A percentile compares a stretch with the other conserved stretches of the same genome.
These are phyloP conservation scores for Andrena bicolor DNA, from an alignment of 2,888 invertebrate species.

Conservation along the genomic window DNA sequence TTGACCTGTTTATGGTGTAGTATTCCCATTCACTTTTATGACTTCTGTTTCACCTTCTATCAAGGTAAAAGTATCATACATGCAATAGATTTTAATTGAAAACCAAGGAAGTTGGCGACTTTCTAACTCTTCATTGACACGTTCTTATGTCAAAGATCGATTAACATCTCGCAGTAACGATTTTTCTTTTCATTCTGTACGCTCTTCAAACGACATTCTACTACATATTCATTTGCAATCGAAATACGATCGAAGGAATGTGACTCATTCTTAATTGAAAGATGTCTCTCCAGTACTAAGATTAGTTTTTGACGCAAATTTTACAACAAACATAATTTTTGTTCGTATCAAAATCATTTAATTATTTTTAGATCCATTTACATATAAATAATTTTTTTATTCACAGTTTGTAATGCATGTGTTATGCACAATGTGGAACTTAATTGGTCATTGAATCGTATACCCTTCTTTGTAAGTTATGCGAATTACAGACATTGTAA, in stretches of 20 bases:
- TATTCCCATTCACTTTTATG: conserved; percentile 37
- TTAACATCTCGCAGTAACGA: conserved; percentile 23
- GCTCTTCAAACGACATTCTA: neutral
- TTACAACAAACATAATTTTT: no score
- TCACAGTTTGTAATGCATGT: no score
- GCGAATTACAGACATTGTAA: no score
- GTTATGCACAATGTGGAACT: no score
- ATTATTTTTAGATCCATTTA: no score
- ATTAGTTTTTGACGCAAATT: no score
- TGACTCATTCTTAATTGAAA: neutral
- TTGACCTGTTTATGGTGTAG: conserved; percentile 17
- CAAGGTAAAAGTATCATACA: neutral
- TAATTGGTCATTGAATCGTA: no score
- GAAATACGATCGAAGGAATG: no score
- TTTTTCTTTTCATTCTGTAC: conserved; percentile 12
- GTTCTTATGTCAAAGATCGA: conserved; percentile 1
- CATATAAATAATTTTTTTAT: no score
- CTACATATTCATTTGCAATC: neutral
- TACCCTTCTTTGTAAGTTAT: no score
- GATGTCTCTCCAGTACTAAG: neutral
- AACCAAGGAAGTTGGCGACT: conserved; percentile 9
- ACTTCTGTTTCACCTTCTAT: conserved; percentile 14
- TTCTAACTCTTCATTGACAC: conserved; percentile 15
- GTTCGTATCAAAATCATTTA: no score
- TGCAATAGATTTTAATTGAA: conserved; percentile 21